Evolutionary conservation across 1,140 invertebrate genomes (phyloP).

Genomic region (Tetramorium simillimum): DNA sequence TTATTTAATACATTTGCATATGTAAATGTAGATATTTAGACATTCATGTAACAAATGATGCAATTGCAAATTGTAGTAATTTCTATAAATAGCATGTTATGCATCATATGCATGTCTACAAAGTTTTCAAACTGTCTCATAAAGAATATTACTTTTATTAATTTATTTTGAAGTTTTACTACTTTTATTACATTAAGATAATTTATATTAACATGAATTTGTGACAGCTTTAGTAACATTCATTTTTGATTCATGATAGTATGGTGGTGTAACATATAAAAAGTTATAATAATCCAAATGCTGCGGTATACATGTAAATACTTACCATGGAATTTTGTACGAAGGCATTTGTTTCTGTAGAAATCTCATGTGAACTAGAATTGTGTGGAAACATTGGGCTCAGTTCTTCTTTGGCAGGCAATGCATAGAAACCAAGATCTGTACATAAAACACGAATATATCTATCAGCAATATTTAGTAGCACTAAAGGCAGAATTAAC

Average conservation of each 20-base stretch:
- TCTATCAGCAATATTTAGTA: neutral
- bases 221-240: neutral
- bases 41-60: neutral
- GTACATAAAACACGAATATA: slow-evolving; percentile 59
- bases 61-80: neutral
- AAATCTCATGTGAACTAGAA: slow-evolving; percentile 88
- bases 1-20: neutral
- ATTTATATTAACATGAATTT: neutral
- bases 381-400: slow-evolving; percentile 88
- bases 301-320: slow-evolving; percentile 3
- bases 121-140: neutral
- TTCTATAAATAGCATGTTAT: neutral
- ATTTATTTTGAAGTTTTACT: neutral
- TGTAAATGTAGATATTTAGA: neutral
- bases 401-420: slow-evolving; percentile 88
- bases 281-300: neutral
- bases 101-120: neutral
- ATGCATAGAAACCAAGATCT: slow-evolving; percentile 88
- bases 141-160: neutral
- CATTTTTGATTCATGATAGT: slow-evolving; percentile 10
- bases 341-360: slow-evolving; percentile 88
- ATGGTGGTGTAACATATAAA: neutral
- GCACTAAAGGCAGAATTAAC: neutral
- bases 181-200: neutral
- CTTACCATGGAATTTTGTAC: slow-evolving; percentile 87